Evolutionary conservation across 2,888 invertebrate genomes (phyloP).

Genomic region (Theodoxus fluviatilis): DNA sequence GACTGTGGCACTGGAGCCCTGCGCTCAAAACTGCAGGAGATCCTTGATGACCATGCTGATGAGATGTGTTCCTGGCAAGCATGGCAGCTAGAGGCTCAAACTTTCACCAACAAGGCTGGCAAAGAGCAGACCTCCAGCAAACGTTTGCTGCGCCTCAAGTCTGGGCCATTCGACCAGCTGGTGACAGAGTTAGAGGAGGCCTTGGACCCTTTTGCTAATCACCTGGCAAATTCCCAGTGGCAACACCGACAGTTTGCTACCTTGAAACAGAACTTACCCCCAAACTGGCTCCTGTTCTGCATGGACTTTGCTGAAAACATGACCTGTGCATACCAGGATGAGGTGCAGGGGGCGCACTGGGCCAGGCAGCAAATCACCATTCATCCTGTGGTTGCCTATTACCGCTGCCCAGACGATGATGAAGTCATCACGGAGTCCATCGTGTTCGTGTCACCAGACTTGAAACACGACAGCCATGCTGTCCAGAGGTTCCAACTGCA

Average conservation of each 20-base stretch:
- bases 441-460: slow-evolving; percentile 13
- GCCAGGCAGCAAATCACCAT: slow-evolving; percentile 4
- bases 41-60: no score
- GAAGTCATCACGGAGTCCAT: slow-evolving; percentile 4
- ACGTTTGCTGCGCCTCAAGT: no score
- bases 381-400: slow-evolving; percentile 13
- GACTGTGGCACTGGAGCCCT: no score
- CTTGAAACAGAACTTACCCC: background rate
- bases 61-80: no score
- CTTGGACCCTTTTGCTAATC: background rate
- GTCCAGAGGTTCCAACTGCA: background rate
- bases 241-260: background rate
- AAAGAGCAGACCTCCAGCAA: no score
- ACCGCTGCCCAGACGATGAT: background rate
- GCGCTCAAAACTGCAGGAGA: no score
- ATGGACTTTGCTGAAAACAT: slow-evolving; percentile 8
- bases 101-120: no score
- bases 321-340: slow-evolving; percentile 14
- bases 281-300: background rate
- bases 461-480: background rate
- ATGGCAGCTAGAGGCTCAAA: no score
- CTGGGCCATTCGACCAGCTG: background rate
- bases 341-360: slow-evolving; percentile 25
- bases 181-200: background rate
- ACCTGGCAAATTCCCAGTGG: background rate